phyloP scores from a whole-genome alignment of 2,113 vertebrate genomes.

The Seriola rivoliana region DNA sequence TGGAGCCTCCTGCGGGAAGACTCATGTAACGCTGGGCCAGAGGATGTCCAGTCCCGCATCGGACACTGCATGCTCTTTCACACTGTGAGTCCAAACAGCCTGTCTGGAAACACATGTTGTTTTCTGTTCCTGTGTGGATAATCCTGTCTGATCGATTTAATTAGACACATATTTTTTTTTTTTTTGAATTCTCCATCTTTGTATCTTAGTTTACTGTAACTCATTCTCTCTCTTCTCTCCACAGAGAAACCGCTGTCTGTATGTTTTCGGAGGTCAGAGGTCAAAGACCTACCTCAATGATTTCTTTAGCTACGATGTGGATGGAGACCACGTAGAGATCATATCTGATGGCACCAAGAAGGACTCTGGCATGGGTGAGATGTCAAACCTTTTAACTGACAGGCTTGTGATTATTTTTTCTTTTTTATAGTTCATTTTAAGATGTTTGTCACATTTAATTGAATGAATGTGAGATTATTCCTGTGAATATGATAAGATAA shows the following conservation, averaged over 20 bases:
- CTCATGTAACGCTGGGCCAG: conserved; percentile 97
- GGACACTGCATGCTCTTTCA: conserved; percentile 99
- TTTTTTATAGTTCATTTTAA: too few species aligned
- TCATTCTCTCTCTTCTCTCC: background rate
- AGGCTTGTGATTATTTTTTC: too few species aligned
- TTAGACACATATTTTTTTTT: too few species aligned
- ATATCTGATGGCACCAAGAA: conserved; percentile 99
- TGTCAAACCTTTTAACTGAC: background rate
- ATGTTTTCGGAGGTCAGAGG: conserved; percentile 97
- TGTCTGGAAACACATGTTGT: rapidly evolving
- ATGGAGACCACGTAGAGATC: conserved; percentile 97
- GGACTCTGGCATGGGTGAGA: conserved; percentile 98
- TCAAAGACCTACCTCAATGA: conserved; percentile 99
- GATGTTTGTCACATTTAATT: too few species aligned
- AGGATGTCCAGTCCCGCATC: conserved; percentile 97
- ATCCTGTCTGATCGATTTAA: background rate
- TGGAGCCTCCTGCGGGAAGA: conserved; percentile 98
- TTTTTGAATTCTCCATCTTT: too few species aligned
- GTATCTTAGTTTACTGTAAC: background rate
- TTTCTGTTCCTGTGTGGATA: background rate
- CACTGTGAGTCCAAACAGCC: conserved; percentile 75
- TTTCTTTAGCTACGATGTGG: conserved; percentile 99
- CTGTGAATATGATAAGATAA: too few species aligned
- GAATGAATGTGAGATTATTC: too few species aligned
- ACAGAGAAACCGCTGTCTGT: conserved; percentile 97